Evolutionary conservation across 2,888 invertebrate species (phyloP).

Genomic region (Dryomyza anilis): DNA sequence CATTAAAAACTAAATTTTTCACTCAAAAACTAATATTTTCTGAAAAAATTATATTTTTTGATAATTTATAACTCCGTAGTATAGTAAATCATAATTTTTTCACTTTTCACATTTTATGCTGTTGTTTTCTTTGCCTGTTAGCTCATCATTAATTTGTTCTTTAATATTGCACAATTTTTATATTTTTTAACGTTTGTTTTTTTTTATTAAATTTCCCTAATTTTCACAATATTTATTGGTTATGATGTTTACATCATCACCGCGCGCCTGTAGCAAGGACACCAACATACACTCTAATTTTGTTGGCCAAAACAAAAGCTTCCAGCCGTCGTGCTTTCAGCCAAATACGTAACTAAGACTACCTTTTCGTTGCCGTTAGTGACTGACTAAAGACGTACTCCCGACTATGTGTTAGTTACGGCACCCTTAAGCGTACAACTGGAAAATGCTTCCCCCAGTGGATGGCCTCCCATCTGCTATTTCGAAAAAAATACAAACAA

Average conservation of each 20-base stretch:
- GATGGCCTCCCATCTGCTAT: too few relatives aligned
- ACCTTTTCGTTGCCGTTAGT: constrained; percentile 3
- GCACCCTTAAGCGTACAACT: neutral
- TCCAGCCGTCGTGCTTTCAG: neutral
- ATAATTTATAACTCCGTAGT: too few relatives aligned
- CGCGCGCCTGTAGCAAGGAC: neutral
- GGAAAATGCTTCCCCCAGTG: too few relatives aligned
- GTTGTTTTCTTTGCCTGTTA: neutral
- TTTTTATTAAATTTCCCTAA: neutral
- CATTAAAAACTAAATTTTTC: too few relatives aligned
- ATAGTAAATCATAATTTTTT: too few relatives aligned
- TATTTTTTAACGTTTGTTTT: neutral
- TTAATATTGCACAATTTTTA: neutral
- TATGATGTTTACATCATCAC: constrained; percentile 10
- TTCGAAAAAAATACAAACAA: neutral
- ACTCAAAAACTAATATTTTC: too few relatives aligned
- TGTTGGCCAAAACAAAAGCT: constrained; percentile 1
- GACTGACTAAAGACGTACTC: neutral
- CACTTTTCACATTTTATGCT: too few relatives aligned
- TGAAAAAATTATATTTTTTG: too few relatives aligned
- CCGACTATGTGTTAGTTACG: neutral
- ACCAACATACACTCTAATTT: neutral
- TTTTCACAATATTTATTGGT: neutral
- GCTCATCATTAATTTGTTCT: neutral
- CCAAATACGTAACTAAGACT: neutral